Evolutionary conservation across 1,140 invertebrate species (phyloP), one percentile per base, ranked within the genome.

Genomic region (Penaeus japonicus): DNA sequence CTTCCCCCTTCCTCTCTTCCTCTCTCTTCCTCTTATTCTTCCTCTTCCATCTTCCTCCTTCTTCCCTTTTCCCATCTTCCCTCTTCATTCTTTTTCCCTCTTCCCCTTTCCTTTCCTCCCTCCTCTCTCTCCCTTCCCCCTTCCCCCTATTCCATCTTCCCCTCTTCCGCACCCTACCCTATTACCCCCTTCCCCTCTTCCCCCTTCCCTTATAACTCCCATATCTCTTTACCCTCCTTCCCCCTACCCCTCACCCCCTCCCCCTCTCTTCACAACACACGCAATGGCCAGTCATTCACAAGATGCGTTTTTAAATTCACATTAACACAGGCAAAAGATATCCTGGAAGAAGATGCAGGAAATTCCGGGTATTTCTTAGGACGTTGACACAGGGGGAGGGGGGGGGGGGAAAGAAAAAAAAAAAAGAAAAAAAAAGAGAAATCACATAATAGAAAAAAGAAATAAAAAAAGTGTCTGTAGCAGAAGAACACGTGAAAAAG

Each of bases 131-230:
- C 59, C 32, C 57, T 32, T 73, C 59, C 27, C 62, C 75, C 47
- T 62, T 82, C 73, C 80, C 57, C 73, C 75, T 65, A 70, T 75
- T 55, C 78, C 10, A 12, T 12, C 47, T 47, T 47, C 15, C 47
- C 4, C 47, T 47, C 47, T 0, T 47, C n/a, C n/a, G 12, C 65
- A 55, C 65, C 85, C 53, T 62, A 54, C 78, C 65, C 75, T 73
- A 55, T 53, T 39, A 54, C 54, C 73, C 78, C 80, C 85, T 73
- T 78, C 54, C 84, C 59, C 84, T 30, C 20, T 78, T 54, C 57
- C 73, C 39, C 73, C 59, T 55, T 22, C 73, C 57, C 73, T 78
- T 54, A 0, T n/a, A n/a, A n/a, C n/a, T n/a, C n/a, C 65, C 65
- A 73, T 73, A 24, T 73, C n/a, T 54, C n/a, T 30, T 53, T 73